phyloP scores from a whole-genome alignment of 2,797 vertebrate species.

The Emydoidea blandingii region DNA sequence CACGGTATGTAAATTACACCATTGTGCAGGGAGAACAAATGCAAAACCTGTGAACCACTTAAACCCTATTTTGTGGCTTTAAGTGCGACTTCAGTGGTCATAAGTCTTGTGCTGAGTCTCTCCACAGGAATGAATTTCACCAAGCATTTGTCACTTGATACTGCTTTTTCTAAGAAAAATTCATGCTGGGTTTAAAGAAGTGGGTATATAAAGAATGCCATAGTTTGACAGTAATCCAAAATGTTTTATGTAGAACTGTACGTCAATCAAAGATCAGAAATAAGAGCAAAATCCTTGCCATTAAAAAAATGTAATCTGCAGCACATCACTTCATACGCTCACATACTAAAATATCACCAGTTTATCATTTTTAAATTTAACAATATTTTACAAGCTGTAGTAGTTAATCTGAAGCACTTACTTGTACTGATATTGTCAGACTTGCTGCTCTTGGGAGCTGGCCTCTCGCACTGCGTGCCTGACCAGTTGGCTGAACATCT shows the following conservation, averaged over 20 bases:
- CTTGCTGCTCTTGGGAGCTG: constrained; percentile 98
- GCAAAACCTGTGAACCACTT: constrained; percentile 27
- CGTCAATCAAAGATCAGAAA: rapidly evolving
- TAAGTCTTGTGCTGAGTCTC: neutral
- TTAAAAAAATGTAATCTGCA: neutral
- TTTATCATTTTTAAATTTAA: neutral
- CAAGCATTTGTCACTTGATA: neutral
- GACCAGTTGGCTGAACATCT: constrained; percentile 99
- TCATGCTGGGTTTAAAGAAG: neutral
- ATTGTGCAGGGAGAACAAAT: neutral
- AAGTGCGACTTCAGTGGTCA: constrained; percentile 21
- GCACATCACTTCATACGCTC: neutral
- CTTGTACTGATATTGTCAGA: constrained; percentile 95
- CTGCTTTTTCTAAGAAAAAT: neutral
- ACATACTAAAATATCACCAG: neutral
- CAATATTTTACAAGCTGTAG: neutral
- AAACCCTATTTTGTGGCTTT: constrained; percentile 38
- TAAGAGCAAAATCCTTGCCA: neutral
- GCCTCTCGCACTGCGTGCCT: constrained; percentile 97
- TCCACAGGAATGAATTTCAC: neutral
- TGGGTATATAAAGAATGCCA: neutral
- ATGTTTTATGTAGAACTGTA: neutral
- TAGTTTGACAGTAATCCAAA: neutral
- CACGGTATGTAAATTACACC: constrained; percentile 32
- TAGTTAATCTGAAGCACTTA: constrained; percentile 80